Percentiles rank a stretch among this genome's conserved stretches.
phyloP scores from a whole-genome alignment of 2,113 vertebrate species.

The Leptodactylus fuscus region DNA sequence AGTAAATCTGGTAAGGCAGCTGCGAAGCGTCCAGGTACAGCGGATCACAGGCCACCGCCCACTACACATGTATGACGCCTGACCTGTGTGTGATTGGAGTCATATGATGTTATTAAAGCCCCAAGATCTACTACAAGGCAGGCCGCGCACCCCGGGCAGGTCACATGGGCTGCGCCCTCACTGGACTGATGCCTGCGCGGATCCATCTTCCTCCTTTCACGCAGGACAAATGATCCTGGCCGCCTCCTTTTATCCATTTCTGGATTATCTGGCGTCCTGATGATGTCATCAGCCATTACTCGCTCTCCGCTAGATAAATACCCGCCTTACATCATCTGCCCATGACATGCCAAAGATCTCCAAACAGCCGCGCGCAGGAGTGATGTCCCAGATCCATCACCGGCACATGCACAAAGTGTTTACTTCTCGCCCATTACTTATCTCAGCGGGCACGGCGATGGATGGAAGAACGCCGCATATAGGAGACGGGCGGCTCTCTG shows the following conservation, averaged over 20 bases:
- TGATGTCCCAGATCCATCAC: constrained; percentile 55
- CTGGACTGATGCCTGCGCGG: not conserved
- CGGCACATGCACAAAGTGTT: not conserved
- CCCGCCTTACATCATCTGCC: constrained; percentile 18
- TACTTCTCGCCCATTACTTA: constrained; percentile 22
- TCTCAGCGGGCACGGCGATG: not conserved
- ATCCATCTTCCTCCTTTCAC: constrained; percentile 49
- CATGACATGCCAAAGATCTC: constrained; percentile 33
- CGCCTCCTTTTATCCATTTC: constrained; percentile 37
- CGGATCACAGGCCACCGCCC: too few relatives aligned
- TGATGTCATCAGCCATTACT: constrained; percentile 58
- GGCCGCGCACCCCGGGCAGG: too few relatives aligned
- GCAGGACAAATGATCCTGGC: constrained; percentile 46
- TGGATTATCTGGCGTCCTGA: constrained; percentile 35
- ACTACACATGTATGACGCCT: too few relatives aligned
- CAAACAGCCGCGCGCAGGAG: not conserved
- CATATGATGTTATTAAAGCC: too few relatives aligned
- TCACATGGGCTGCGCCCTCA: too few relatives aligned
- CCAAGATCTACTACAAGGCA: too few relatives aligned
- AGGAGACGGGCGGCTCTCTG: not conserved
- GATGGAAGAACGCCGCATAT: not conserved
- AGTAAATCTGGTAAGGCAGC: too few relatives aligned
- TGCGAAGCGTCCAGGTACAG: too few relatives aligned
- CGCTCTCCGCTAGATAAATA: constrained; percentile 28
- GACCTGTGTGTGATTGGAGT: too few relatives aligned